Evolutionary conservation across 2,797 vertebrate species (phyloP).

Genomic region (Eurystomus glaucurus): DNA sequence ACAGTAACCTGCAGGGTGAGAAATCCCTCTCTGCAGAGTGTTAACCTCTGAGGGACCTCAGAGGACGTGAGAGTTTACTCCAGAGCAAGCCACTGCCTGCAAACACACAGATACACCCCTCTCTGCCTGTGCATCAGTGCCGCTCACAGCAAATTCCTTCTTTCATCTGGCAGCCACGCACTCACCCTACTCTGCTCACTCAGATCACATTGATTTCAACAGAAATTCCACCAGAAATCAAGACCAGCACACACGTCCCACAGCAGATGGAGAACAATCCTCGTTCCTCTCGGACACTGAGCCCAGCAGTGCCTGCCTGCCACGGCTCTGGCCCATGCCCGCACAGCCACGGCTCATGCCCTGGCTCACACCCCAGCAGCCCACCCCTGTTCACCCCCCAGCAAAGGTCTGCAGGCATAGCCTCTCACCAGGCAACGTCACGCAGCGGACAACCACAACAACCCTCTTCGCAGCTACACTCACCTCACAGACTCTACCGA

Average conservation of each 20-base stretch:
- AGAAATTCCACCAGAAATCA: neutral
- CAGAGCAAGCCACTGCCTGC: neutral
- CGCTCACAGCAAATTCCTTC: rapidly evolving
- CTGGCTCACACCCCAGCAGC: rapidly evolving
- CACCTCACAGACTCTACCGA: rapidly evolving
- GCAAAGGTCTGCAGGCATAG: neutral
- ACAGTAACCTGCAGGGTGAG: neutral
- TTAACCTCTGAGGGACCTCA: neutral
- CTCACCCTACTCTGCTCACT: neutral
- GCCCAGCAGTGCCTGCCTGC: neutral
- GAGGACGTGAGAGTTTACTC: neutral
- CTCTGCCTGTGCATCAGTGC: rapidly evolving
- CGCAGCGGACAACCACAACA: neutral
- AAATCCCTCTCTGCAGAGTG: neutral
- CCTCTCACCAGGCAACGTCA: neutral
- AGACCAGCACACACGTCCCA: neutral
- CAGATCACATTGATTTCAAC: neutral
- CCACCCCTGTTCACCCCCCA: neutral
- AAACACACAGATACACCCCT: neutral
- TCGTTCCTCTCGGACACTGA: rapidly evolving
- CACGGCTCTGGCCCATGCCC: rapidly evolving
- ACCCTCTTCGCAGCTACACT: neutral
- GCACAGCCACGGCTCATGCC: neutral
- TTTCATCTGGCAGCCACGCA: neutral
- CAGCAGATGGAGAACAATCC: neutral